Conservation (phyloP, 2,888 invertebrate species). For the Pseudolycoriella hygida region DNA sequence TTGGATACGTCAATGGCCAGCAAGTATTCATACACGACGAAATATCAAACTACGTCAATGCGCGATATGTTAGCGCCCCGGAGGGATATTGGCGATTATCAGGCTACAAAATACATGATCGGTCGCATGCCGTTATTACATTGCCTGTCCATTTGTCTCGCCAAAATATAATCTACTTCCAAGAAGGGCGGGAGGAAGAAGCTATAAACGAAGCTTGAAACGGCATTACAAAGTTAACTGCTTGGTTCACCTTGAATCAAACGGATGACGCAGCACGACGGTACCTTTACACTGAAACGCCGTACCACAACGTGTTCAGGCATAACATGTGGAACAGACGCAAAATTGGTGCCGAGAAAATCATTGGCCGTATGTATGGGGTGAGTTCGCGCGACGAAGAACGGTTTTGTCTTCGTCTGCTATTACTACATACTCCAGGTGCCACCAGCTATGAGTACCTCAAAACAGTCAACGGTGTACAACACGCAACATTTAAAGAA, state of each 20-base stretch:
- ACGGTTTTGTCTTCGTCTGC: conserved; percentile 2
- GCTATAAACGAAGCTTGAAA: not conserved
- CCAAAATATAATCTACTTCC: conserved; percentile 12
- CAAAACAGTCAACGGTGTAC: conserved; percentile 8
- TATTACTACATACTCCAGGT: conserved; percentile 9
- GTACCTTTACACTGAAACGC: not conserved
- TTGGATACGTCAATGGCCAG: conserved; percentile 7
- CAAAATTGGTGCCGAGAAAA: not conserved
- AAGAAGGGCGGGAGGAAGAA: conserved; percentile 6
- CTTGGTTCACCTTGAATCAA: not conserved
- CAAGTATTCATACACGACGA: conserved; percentile 11
- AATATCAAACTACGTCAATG: conserved; percentile 12
- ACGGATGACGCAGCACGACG: not conserved
- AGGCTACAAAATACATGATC: conserved; percentile 12
- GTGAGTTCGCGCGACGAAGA: not conserved
- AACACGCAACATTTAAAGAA: conserved; percentile 9
- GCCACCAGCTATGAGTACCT: conserved; percentile 9
- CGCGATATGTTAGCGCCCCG: conserved; percentile 12
- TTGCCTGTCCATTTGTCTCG: conserved; percentile 14
- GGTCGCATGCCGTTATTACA: conserved; percentile 11
- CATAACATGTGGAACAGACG: not conserved
- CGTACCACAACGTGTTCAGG: not conserved
- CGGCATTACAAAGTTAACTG: not conserved
- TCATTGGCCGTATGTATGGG: not conserved
- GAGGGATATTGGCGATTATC: conserved; percentile 13